Conservation (phyloP, 2,797 vertebrate species). For the Eulemur coronatus region DNA sequence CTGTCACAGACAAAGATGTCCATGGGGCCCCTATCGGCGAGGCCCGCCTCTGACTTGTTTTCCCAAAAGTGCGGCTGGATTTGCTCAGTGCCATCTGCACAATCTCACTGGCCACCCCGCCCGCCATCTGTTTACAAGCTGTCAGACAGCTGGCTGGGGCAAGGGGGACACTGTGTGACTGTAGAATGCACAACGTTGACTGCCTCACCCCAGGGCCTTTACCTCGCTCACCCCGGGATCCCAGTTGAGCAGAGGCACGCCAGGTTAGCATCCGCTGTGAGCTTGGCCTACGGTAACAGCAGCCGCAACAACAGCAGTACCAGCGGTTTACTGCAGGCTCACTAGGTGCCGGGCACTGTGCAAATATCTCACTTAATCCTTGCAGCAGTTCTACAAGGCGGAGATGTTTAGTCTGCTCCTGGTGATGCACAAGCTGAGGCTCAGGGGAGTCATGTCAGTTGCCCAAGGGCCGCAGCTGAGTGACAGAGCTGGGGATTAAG, state of each 20-base stretch:
- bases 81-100: slow-evolving; percentile 69
- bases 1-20: slow-evolving; percentile 18
- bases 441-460: neutral
- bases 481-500: neutral
- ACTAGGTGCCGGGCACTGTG: neutral
- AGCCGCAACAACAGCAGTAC: fast-evolving
- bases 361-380: neutral
- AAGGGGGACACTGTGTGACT: slow-evolving; percentile 70
- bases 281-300: neutral
- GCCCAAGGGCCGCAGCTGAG: neutral
- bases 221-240: slow-evolving; percentile 29
- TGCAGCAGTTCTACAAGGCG: neutral
- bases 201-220: slow-evolving; percentile 28
- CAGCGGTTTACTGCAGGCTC: neutral
- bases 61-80: slow-evolving; percentile 68
- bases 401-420: neutral
- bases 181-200: neutral
- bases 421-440: neutral
- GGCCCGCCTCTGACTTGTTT: slow-evolving; percentile 62
- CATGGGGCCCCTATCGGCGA: neutral
- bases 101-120: slow-evolving; percentile 61
- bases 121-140: slow-evolving; percentile 68
- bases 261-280: neutral
- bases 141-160: slow-evolving; percentile 68
- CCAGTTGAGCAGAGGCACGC: neutral